Base-by-base conservation (phyloP, 2,888 invertebrate genomes). In the Phoronis australis region DNA sequence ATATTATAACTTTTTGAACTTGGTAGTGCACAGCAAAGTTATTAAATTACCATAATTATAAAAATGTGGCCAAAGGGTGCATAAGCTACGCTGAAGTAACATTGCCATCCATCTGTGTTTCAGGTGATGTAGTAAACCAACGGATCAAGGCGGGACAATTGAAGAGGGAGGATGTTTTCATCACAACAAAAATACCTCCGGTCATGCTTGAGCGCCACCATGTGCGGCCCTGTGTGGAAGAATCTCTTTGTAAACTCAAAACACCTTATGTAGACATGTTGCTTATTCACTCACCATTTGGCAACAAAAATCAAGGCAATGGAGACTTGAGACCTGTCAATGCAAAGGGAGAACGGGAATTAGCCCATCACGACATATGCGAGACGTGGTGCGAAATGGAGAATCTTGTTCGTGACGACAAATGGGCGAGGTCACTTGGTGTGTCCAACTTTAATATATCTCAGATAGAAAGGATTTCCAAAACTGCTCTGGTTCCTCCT, bases 241-340 rank as follows among this genome's bases (percentile, higher is more conserved):
- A 59, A 47, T 65, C 65, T 0, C 40, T 64, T 12, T 60, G 65
- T 4, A 56, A 61, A 42, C 50, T 69, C 18, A 56, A 57, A 37
- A 51, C 55, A 12, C 54, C 39, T n/a, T 63, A 64, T 46, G 46
- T 68, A 4, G 67, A 69, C 51, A 51, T 68, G 52, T 45, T 66
- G 22, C 49, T 69, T 18, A 62, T 69, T 39, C 69, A 69, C 46
- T 47, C 56, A 25, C 69, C 69, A 1, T 68, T 65, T 64, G 64
- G 61, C 0, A 27, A 53, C 26, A 53, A 51, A n/a, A 62, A 66
- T 45, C 53, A 39, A 15, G 61, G 57, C 0, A 56, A 61, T 38
- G 61, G 62, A 2, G 53, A 51, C 2, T 27, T 55, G 1, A 57
- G 52, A 20, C 59, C 60, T 1, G 2, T 43, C 1, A 46, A 53